Evolutionary conservation across 2,797 vertebrate species (phyloP).

Genomic region (Psittacula derbiana): DNA sequence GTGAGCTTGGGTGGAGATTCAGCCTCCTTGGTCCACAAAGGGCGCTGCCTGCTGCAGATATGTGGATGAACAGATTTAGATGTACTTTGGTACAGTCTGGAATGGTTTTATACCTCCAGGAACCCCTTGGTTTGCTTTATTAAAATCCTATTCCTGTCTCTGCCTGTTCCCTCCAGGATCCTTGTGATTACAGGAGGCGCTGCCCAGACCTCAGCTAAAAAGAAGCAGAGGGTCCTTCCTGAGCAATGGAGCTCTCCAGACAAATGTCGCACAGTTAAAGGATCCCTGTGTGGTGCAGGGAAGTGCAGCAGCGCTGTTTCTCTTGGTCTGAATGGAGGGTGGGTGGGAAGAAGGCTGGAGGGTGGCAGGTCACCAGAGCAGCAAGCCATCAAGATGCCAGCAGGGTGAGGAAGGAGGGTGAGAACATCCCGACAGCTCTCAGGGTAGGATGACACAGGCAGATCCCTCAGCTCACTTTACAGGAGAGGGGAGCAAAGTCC

Average conservation of each 20-base stretch:
- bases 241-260: neutral
- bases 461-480: neutral
- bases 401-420: neutral
- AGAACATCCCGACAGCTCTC: rapidly evolving
- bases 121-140: neutral
- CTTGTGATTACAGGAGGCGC: neutral
- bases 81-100: neutral
- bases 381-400: neutral
- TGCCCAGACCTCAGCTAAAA: neutral
- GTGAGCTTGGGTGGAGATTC: neutral
- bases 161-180: neutral
- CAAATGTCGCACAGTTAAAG: neutral
- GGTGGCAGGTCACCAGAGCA: neutral
- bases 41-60: neutral
- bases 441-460: neutral
- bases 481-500: neutral
- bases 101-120: neutral
- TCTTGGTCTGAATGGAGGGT: neutral
- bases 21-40: neutral
- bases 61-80: neutral
- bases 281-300: neutral
- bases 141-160: rapidly evolving
- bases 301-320: neutral
- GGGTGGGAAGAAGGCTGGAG: neutral
- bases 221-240: neutral